These are phyloP conservation scores for Agelaius phoeniceus DNA, from an alignment of 2,113 vertebrate species.

Conservation along the genomic window DNA sequence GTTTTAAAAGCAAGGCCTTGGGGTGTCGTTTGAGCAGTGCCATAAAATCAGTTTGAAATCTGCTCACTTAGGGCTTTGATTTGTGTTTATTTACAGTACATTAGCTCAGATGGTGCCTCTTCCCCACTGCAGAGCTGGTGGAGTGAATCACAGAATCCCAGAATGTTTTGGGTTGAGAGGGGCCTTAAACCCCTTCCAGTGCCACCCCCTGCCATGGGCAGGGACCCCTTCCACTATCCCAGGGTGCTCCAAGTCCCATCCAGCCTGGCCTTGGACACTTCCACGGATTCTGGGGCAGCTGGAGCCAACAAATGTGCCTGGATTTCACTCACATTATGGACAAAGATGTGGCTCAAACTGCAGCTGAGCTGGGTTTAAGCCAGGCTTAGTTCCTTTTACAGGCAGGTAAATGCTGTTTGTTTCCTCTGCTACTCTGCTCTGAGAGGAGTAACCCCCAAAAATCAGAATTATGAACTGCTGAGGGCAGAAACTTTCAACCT, in stretches of 20 bases:
- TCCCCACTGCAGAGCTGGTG: background rate
- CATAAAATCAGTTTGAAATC: background rate
- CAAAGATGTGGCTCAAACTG: rapidly evolving
- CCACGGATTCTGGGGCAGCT: background rate
- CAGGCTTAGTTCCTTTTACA: background rate
- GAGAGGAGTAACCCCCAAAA: background rate
- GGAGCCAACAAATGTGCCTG: background rate
- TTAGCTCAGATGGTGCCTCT: background rate
- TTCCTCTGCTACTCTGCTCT: background rate
- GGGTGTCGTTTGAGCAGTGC: background rate
- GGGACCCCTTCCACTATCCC: background rate
- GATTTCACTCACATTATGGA: background rate
- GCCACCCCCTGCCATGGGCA: background rate
- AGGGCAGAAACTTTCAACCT: background rate
- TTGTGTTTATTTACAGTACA: background rate
- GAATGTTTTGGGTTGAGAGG: background rate
- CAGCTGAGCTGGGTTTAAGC: background rate
- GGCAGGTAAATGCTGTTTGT: background rate
- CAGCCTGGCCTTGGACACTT: rapidly evolving
- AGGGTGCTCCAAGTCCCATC: rapidly evolving
- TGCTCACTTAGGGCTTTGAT: background rate
- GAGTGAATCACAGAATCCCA: background rate
- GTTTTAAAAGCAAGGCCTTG: background rate
- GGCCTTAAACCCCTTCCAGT: background rate
- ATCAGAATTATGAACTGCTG: background rate